Percentiles rank a stretch among this genome's conserved stretches.
Evolutionary conservation across 2,797 vertebrate genomes (phyloP).

Genomic region (Distichodus sexfasciatus): DNA sequence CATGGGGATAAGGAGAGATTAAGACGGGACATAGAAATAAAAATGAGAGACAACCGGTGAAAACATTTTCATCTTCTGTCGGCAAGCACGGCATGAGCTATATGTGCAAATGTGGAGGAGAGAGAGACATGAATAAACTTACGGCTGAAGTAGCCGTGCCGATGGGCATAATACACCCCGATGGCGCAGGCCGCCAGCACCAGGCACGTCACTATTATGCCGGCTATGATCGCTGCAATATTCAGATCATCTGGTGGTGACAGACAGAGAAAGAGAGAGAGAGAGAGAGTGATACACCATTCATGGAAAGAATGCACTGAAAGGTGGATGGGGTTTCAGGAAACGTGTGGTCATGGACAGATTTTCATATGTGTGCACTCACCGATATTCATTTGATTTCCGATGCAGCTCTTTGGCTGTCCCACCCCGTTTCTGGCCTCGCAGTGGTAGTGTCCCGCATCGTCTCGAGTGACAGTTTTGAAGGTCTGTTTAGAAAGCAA

Average conservation of each 20-base stretch:
- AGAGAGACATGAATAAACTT: slow-evolving; percentile 64
- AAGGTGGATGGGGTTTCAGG: neutral
- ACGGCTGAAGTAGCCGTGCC: slow-evolving; percentile 91
- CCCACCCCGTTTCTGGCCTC: slow-evolving; percentile 86
- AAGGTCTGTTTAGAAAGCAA: slow-evolving; percentile 75
- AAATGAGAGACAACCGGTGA: slow-evolving; percentile 34
- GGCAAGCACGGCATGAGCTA: slow-evolving; percentile 8
- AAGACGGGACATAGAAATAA: slow-evolving; percentile 41
- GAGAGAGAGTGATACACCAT: neutral
- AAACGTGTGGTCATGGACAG: slow-evolving; percentile 7
- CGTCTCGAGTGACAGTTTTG: slow-evolving; percentile 81
- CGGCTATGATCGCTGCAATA: slow-evolving; percentile 74
- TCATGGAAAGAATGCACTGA: neutral
- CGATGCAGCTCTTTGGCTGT: slow-evolving; percentile 76
- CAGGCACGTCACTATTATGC: slow-evolving; percentile 77
- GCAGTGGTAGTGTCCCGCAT: slow-evolving; percentile 89
- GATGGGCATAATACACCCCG: slow-evolving; percentile 83
- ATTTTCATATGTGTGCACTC: slow-evolving; percentile 53
- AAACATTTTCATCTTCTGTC: slow-evolving; percentile 5
- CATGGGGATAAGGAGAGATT: slow-evolving; percentile 40
- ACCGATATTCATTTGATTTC: slow-evolving; percentile 87
- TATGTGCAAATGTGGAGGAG: neutral
- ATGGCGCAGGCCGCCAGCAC: slow-evolving; percentile 76
- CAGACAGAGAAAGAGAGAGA: neutral
- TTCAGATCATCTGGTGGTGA: slow-evolving; percentile 85